phyloP scores from a whole-genome alignment of 1,140 invertebrate species.

The Hydropsyche tenuis region DNA sequence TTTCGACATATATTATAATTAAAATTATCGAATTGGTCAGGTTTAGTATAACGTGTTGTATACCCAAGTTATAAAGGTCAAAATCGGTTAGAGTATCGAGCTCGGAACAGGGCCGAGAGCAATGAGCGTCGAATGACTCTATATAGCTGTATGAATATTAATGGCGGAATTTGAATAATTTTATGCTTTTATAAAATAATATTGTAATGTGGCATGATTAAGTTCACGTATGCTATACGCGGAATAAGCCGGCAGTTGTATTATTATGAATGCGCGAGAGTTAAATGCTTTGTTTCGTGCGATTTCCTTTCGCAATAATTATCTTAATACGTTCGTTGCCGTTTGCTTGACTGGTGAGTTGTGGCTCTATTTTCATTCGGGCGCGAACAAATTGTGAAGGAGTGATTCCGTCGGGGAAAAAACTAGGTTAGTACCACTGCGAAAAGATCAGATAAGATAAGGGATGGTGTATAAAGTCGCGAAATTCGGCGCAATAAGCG shows the following conservation, averaged over 20 bases:
- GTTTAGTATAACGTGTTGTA: neutral
- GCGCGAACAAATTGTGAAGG: neutral
- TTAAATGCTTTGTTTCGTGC: neutral
- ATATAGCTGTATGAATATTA: slow-evolving; percentile 50
- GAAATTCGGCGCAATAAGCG: slow-evolving; percentile 28
- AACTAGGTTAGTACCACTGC: slow-evolving; percentile 5
- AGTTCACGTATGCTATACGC: slow-evolving; percentile 31
- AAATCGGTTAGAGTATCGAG: neutral
- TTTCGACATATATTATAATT: slow-evolving; percentile 10
- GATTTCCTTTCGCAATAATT: neutral
- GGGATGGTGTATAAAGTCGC: slow-evolving; percentile 18
- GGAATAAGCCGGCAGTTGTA: neutral
- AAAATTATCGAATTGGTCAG: neutral
- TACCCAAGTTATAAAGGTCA: neutral
- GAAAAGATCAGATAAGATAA: slow-evolving; percentile 29
- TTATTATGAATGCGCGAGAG: neutral
- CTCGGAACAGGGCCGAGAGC: slow-evolving; percentile 29
- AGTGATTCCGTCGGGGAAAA: slow-evolving; percentile 9
- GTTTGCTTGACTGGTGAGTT: neutral
- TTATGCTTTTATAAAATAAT: slow-evolving; percentile 50
- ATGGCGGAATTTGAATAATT: slow-evolving; percentile 50
- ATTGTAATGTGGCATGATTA: slow-evolving; percentile 48
- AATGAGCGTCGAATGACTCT: slow-evolving; percentile 47
- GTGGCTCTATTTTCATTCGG: neutral
- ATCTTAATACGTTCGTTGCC: neutral